These are phyloP conservation scores for Ceratitis capitata DNA, from an alignment of 1,140 invertebrate genomes.

Conservation along the genomic window DNA sequence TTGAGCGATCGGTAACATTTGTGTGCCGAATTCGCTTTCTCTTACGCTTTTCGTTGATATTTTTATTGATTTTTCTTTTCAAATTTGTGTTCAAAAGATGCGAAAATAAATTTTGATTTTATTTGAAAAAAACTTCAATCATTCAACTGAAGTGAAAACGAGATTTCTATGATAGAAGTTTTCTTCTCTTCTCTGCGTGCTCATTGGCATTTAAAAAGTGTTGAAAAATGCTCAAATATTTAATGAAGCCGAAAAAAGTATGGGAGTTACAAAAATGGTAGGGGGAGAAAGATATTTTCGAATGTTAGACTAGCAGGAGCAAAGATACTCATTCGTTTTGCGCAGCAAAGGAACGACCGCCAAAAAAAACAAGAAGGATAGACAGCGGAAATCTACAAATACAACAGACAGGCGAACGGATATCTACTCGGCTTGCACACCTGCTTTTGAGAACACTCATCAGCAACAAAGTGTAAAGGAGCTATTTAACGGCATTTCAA, in stretches of 20 bases:
- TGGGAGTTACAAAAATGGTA: too few species aligned
- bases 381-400: too few species aligned
- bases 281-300: too few species aligned
- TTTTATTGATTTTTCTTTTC: neutral
- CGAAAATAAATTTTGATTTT: neutral
- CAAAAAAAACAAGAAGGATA: too few species aligned
- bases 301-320: too few species aligned
- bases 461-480: too few species aligned
- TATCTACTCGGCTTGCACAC: too few species aligned
- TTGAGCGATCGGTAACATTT: slow-evolving; percentile 40
- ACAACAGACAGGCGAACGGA: too few species aligned
- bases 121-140: neutral
- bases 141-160: neutral
- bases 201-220: neutral
- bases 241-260: neutral
- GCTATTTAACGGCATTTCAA: too few species aligned
- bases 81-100: neutral
- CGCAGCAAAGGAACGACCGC: too few species aligned
- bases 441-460: too few species aligned
- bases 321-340: too few species aligned
- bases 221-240: neutral
- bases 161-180: neutral
- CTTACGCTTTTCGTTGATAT: neutral
- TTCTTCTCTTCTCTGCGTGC: neutral
- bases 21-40: neutral